phyloP scores from a whole-genome alignment of 2,797 vertebrate species.

The Malacoctenus gilli region DNA sequence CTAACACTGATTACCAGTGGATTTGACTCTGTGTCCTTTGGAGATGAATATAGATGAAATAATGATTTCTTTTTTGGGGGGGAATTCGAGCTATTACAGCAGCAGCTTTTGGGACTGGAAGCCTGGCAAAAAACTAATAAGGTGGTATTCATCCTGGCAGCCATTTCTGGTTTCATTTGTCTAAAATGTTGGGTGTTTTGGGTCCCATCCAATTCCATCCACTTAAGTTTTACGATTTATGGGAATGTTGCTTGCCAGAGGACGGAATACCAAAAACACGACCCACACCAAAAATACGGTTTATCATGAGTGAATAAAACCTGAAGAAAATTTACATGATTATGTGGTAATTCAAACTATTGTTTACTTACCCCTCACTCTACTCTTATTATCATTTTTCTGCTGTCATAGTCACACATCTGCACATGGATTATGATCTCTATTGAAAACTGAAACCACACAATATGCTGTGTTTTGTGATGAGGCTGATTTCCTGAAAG shows the following conservation, averaged over 20 bases:
- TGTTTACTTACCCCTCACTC: no score
- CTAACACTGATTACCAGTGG: slow-evolving; percentile 1
- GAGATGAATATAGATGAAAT: slow-evolving; percentile 23
- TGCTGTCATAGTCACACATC: no score
- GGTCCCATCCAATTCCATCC: slow-evolving; percentile 69
- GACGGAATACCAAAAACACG: slow-evolving; percentile 29
- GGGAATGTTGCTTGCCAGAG: slow-evolving; percentile 3
- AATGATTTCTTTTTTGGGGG: slow-evolving; percentile 11
- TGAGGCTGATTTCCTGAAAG: no score
- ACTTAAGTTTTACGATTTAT: slow-evolving; percentile 66
- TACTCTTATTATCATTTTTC: no score
- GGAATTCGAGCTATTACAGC: no score
- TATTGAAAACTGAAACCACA: no score
- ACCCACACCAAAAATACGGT: slow-evolving; percentile 26
- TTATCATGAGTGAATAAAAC: neutral
- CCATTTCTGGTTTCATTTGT: slow-evolving; percentile 65
- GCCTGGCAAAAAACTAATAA: slow-evolving; percentile 43
- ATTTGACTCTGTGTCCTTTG: slow-evolving; percentile 31
- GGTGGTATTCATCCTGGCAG: slow-evolving; percentile 46
- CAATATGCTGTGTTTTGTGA: no score
- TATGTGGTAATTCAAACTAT: neutral
- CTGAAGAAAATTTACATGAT: slow-evolving; percentile 3
- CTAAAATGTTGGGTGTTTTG: slow-evolving; percentile 62
- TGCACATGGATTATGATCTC: no score
- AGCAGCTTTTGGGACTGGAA: slow-evolving; percentile 29